Percentiles rank a stretch among this genome's conserved stretches.
These are phyloP conservation scores for Albula goreensis DNA, from an alignment of 2,113 vertebrate genomes.

Conservation along the genomic window DNA sequence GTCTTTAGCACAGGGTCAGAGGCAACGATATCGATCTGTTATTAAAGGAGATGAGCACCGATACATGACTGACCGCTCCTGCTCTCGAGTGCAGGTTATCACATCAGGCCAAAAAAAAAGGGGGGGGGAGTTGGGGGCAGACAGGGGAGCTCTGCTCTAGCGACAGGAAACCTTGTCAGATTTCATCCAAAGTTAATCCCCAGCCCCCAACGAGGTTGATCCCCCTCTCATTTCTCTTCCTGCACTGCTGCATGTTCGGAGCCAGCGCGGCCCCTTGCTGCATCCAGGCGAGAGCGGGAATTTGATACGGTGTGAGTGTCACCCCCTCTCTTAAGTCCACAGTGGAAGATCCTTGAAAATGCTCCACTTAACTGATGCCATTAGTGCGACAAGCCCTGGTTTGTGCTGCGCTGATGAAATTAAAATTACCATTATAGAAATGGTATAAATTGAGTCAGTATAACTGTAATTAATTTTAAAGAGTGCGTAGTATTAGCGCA, in stretches of 20 bases:
- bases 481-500: constrained; percentile 66
- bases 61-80: background rate
- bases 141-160: background rate
- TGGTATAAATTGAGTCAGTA: constrained; percentile 64
- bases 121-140: background rate
- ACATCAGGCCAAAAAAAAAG: background rate
- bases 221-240: background rate
- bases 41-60: background rate
- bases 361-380: constrained; percentile 37
- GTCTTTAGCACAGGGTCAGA: constrained; percentile 52
- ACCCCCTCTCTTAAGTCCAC: background rate
- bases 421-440: constrained; percentile 63
- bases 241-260: background rate
- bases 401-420: constrained; percentile 57
- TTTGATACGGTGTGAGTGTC: background rate
- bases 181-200: background rate
- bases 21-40: background rate
- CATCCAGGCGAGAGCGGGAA: background rate
- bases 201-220: background rate
- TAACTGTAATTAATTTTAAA: constrained; percentile 69
- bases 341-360: background rate
- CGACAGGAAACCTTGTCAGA: background rate
- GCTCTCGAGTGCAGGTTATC: background rate
- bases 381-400: constrained; percentile 47
- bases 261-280: background rate